phyloP scores from a whole-genome alignment of 2,888 invertebrate species.

The Pristionchus arcanus region DNA sequence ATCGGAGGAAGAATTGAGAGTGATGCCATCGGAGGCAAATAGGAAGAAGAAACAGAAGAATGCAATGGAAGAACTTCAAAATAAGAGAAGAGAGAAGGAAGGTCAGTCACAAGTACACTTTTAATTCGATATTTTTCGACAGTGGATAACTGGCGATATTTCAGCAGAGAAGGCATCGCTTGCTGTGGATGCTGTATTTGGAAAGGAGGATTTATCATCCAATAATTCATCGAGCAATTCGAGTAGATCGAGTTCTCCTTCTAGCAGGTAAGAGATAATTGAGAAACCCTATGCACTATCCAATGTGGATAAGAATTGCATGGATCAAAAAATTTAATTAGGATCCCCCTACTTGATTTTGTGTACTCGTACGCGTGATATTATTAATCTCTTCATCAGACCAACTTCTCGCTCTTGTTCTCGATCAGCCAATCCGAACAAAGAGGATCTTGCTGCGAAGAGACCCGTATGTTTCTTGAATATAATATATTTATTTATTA shows the following conservation, averaged over 20 bases:
- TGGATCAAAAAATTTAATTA: too few relatives aligned
- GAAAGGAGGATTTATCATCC: slow-evolving; percentile 83
- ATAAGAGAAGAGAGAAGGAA: slow-evolving; percentile 88
- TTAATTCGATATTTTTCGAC: neutral
- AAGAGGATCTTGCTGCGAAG: slow-evolving; percentile 25
- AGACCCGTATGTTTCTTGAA: neutral
- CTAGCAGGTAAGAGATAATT: slow-evolving; percentile 28
- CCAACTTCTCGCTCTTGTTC: slow-evolving; percentile 44
- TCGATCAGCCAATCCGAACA: slow-evolving; percentile 19
- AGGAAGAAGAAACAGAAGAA: slow-evolving; percentile 86
- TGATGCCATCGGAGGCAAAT: slow-evolving; percentile 90
- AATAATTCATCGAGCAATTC: slow-evolving; percentile 83
- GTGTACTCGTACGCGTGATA: too few relatives aligned
- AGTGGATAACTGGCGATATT: neutral
- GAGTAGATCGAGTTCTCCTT: slow-evolving; percentile 56
- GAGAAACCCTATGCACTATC: too few relatives aligned
- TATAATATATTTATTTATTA: too few relatives aligned
- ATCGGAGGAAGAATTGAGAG: slow-evolving; percentile 84
- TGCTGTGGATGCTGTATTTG: slow-evolving; percentile 96
- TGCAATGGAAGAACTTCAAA: slow-evolving; percentile 93
- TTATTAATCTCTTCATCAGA: neutral
- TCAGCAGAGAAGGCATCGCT: slow-evolving; percentile 84
- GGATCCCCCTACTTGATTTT: too few relatives aligned
- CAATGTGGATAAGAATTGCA: too few relatives aligned
- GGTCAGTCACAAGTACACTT: slow-evolving; percentile 80